Conservation (phyloP, 2,888 invertebrate species). For the Ormia ochracea region DNA sequence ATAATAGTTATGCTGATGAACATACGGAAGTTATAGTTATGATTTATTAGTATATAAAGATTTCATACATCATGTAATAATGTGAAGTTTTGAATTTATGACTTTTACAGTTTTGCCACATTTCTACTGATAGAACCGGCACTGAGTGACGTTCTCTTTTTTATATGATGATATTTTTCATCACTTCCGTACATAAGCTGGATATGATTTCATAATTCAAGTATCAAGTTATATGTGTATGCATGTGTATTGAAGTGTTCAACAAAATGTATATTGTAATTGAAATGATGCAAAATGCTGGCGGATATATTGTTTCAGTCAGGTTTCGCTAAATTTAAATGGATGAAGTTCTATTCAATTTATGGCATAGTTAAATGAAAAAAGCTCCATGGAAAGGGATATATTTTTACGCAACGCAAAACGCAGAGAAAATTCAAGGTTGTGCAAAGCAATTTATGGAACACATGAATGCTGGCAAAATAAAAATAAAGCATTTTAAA, state of each 20-base stretch:
- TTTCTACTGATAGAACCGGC: constrained; percentile 2
- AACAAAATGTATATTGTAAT: not conserved
- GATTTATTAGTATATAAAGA: constrained; percentile 57
- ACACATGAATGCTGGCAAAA: too few species aligned
- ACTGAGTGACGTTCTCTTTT: constrained; percentile 10
- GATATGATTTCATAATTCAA: not conserved
- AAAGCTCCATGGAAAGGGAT: too few species aligned
- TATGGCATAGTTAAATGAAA: too few species aligned
- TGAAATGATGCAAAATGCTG: not conserved
- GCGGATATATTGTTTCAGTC: not conserved
- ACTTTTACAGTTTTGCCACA: constrained; percentile 24
- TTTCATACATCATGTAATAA: constrained; percentile 55
- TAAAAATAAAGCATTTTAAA: too few species aligned
- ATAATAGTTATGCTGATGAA: not conserved
- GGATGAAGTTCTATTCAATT: too few species aligned
- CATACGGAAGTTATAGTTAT: constrained; percentile 57
- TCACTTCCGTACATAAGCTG: not conserved
- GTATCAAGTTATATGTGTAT: not conserved
- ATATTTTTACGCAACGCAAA: too few species aligned
- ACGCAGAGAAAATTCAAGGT: too few species aligned
- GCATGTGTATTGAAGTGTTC: too few species aligned
- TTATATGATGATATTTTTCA: not conserved
- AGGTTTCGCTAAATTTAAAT: too few species aligned
- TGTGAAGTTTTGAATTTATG: constrained; percentile 43
- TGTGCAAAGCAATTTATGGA: too few species aligned